Percentiles rank a stretch among this genome's conserved stretches.
These are phyloP conservation scores for Eonycteris spelaea DNA, from an alignment of 2,113 vertebrate genomes.

Conservation along the genomic window DNA sequence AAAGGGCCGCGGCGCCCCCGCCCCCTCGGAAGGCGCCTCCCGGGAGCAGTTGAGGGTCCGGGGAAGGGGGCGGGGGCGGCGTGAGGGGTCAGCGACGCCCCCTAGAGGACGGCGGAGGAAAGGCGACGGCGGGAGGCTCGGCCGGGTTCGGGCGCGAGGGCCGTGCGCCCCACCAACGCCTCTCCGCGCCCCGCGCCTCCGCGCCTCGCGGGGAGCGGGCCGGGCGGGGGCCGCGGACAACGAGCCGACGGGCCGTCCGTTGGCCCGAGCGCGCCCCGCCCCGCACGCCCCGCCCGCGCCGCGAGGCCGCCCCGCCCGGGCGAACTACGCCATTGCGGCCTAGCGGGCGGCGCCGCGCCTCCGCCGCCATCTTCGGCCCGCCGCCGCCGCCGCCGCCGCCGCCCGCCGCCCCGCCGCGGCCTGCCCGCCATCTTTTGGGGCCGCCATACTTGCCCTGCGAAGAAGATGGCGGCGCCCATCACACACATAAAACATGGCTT, in stretches of 20 bases:
- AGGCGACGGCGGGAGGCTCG: background rate
- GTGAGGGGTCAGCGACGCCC: background rate
- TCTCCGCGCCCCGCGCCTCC: background rate
- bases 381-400: slow-evolving; percentile 68
- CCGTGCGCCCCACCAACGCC: background rate
- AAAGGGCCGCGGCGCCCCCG: background rate
- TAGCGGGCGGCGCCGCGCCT: slow-evolving; percentile 75
- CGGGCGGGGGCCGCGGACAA: background rate
- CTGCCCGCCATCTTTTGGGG: slow-evolving; percentile 98
- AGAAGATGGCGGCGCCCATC: slow-evolving; percentile 99
- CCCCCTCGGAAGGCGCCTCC: background rate
- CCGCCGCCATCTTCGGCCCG: slow-evolving; percentile 90
- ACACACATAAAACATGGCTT: slow-evolving; percentile 98
- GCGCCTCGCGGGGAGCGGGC: background rate
- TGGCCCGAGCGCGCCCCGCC: background rate
- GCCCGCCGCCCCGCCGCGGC: slow-evolving; percentile 60
- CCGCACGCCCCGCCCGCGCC: slow-evolving; percentile 52
- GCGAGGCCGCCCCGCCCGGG: slow-evolving; percentile 76
- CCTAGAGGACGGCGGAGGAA: background rate
- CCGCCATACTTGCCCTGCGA: slow-evolving; percentile 98
- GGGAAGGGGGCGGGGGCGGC: background rate
- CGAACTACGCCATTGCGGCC: slow-evolving; percentile 97
- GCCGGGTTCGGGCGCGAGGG: background rate
- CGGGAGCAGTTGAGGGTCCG: background rate
- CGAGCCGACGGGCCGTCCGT: background rate